Evolutionary conservation across 2,113 vertebrate species (phyloP).

Genomic region (Macrotus californicus): DNA sequence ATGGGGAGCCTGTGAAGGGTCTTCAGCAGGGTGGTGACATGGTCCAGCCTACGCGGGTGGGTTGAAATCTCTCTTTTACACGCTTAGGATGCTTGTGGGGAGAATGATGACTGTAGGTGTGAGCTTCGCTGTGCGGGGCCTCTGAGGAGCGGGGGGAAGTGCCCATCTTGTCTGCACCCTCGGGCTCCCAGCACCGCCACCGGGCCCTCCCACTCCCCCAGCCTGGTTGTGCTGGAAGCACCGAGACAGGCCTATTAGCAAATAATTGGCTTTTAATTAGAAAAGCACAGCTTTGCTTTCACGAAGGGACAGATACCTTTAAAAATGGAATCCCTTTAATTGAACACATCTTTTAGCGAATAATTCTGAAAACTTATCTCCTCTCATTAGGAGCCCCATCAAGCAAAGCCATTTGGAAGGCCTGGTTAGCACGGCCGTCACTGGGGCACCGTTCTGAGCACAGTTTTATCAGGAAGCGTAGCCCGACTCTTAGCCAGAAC

Average conservation of each 20-base stretch:
- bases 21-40: not conserved
- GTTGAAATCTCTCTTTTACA: not conserved
- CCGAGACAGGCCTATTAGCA: slow-evolving; percentile 37
- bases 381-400: slow-evolving; percentile 57
- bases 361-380: slow-evolving; percentile 53
- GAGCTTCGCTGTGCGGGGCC: not conserved
- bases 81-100: not conserved
- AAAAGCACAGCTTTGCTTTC: slow-evolving; percentile 56
- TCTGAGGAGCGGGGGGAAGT: not conserved
- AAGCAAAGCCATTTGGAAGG: slow-evolving; percentile 61
- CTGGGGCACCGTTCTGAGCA: not conserved
- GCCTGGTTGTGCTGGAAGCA: not conserved
- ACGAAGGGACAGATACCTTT: slow-evolving; percentile 69
- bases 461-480: not conserved
- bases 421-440: slow-evolving; percentile 20
- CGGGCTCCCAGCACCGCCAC: not conserved
- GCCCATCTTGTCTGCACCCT: not conserved
- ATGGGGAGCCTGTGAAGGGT: not conserved
- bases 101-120: not conserved
- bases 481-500: not conserved
- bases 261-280: slow-evolving; percentile 73
- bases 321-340: slow-evolving; percentile 66
- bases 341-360: slow-evolving; percentile 67
- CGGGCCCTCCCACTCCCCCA: not conserved
- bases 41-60: not conserved